These are phyloP conservation scores for Macheiramphus alcinus DNA, from an alignment of 2,113 vertebrate species.

Conservation along the genomic window DNA sequence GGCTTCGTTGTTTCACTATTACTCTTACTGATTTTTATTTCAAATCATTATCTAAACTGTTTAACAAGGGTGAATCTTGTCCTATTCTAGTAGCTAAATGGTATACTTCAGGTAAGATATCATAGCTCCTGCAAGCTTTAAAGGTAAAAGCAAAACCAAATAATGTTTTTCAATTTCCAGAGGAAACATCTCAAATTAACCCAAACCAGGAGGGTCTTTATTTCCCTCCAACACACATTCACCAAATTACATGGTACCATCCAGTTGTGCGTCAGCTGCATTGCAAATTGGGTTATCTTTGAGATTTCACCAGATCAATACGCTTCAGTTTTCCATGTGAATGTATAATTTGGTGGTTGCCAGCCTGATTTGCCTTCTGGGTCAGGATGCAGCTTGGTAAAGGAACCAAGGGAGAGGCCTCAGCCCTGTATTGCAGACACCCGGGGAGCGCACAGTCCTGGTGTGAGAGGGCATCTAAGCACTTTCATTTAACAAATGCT, in stretches of 20 bases:
- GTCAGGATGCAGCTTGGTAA: background rate
- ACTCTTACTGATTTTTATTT: background rate
- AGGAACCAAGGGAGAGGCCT: background rate
- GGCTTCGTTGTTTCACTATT: background rate
- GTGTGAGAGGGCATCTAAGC: background rate
- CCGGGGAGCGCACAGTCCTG: accelerated
- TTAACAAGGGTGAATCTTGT: background rate
- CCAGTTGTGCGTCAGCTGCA: background rate
- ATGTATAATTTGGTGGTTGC: background rate
- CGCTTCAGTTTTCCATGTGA: background rate
- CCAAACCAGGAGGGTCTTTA: background rate
- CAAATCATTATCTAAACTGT: background rate
- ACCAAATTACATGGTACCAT: background rate
- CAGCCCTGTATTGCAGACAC: background rate
- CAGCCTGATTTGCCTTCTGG: background rate
- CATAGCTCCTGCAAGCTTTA: background rate
- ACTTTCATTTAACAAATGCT: background rate
- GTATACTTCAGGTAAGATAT: background rate
- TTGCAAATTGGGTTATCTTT: background rate
- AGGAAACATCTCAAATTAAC: background rate
- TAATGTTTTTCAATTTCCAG: background rate
- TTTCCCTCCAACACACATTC: background rate
- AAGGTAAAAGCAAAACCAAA: background rate
- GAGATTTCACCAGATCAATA: background rate
- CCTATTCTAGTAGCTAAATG: background rate